Evolutionary conservation across 1,140 invertebrate genomes (phyloP).

Genomic region (Orchestia grillus): DNA sequence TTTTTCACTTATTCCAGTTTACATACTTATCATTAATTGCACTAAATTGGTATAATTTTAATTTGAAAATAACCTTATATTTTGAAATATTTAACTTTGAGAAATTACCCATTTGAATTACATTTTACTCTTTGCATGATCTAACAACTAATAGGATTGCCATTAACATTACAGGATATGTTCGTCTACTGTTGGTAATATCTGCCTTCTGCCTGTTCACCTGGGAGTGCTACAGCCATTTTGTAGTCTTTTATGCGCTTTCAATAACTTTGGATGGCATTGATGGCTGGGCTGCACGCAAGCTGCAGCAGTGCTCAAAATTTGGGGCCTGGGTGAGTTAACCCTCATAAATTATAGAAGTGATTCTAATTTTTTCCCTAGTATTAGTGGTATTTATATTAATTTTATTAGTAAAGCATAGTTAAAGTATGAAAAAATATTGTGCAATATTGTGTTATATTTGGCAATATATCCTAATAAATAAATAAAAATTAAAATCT

Average conservation of each 20-base stretch:
- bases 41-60: not conserved
- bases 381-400: too few species aligned
- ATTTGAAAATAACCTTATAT: not conserved
- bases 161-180: constrained; percentile 59
- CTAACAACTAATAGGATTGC: too few species aligned
- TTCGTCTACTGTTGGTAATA: constrained; percentile 60
- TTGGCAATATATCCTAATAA: too few species aligned
- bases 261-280: constrained; percentile 63
- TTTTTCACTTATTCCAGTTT: not conserved
- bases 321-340: constrained; percentile 66
- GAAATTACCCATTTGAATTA: not conserved
- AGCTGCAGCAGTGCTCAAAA: constrained; percentile 62
- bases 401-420: too few species aligned
- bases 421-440: too few species aligned
- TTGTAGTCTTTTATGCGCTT: constrained; percentile 61
- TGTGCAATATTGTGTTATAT: too few species aligned
- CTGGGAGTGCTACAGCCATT: constrained; percentile 53
- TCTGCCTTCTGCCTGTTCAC: constrained; percentile 59
- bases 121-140: not conserved
- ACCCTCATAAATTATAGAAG: too few species aligned
- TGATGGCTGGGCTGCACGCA: constrained; percentile 64
- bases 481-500: too few species aligned
- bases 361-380: too few species aligned
- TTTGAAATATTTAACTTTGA: not conserved
- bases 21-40: not conserved